A percentile compares a stretch with the other conserved stretches of the same genome.
Evolutionary conservation across 2,113 vertebrate genomes (phyloP).

Genomic region (Tapirus terrestris): DNA sequence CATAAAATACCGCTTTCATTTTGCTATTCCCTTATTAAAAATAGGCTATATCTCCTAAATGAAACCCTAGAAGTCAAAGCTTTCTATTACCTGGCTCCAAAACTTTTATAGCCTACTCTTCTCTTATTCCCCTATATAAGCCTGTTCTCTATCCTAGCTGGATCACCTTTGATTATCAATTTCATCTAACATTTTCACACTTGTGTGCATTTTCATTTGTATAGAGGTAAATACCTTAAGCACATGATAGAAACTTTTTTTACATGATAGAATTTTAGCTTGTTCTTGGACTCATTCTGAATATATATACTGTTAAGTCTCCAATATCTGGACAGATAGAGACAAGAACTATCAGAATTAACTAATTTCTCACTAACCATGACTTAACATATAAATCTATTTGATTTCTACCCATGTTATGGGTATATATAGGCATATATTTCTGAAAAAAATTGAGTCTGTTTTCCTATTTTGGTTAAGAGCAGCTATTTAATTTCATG

Average conservation of each 20-base stretch:
- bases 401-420: conserved; percentile 1
- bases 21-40: conserved; percentile 11
- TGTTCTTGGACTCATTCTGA: background rate
- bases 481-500: background rate
- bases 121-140: background rate
- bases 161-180: background rate
- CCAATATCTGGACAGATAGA: background rate
- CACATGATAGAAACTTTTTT: background rate
- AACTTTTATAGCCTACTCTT: background rate
- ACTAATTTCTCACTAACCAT: background rate
- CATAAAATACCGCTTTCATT: conserved; percentile 43
- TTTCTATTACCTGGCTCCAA: background rate
- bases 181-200: background rate
- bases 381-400: background rate
- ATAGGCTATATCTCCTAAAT: background rate
- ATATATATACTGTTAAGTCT: background rate
- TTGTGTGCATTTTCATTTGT: background rate
- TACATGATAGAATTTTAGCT: background rate
- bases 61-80: background rate
- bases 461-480: conserved; percentile 27
- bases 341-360: background rate
- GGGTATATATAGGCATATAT: background rate
- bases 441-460: background rate
- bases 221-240: background rate
- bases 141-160: background rate